A percentile compares a stretch with the other conserved stretches of the same genome.
Evolutionary conservation across 2,888 invertebrate genomes (phyloP).

Genomic region (Diachrysia chrysitis): DNA sequence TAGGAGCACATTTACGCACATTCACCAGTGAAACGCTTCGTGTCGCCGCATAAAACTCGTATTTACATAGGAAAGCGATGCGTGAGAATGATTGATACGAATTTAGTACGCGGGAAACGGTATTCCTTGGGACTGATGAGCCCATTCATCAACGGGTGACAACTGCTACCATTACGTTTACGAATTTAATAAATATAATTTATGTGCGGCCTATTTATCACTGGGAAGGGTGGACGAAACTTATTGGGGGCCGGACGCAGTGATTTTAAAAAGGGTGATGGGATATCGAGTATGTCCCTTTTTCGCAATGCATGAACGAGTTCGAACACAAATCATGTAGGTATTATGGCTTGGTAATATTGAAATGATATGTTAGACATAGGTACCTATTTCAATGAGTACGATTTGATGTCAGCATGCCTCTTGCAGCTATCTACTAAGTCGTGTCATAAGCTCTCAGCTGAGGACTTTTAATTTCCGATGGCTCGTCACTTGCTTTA

Average conservation of each 20-base stretch:
- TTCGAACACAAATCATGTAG: not conserved
- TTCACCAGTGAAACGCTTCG: conserved; percentile 43
- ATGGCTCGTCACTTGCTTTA: not conserved
- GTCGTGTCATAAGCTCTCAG: not conserved
- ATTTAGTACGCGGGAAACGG: conserved; percentile 63
- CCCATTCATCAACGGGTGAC: conserved; percentile 81
- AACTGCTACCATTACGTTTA: conserved; percentile 66
- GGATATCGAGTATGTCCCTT: not conserved
- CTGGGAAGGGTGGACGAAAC: conserved; percentile 44
- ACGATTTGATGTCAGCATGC: not conserved
- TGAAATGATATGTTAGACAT: too few relatives aligned
- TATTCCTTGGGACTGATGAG: conserved; percentile 72
- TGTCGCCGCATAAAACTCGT: conserved; percentile 70
- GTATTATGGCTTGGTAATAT: too few relatives aligned
- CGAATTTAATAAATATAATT: conserved; percentile 76
- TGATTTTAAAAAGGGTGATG: conserved; percentile 45
- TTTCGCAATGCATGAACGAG: not conserved
- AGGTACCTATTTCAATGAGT: too few relatives aligned
- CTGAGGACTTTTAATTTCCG: conserved; percentile 4
- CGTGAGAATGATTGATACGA: conserved; percentile 85
- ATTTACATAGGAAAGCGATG: conserved; percentile 79
- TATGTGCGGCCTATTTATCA: conserved; percentile 59
- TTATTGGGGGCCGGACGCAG: conserved; percentile 45
- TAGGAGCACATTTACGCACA: conserved; percentile 51
- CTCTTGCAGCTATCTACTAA: not conserved